Percentiles rank a stretch among this genome's conserved stretches.
These are phyloP conservation scores for Thermophis baileyi DNA, from an alignment of 2,113 vertebrate genomes.

Conservation along the genomic window DNA sequence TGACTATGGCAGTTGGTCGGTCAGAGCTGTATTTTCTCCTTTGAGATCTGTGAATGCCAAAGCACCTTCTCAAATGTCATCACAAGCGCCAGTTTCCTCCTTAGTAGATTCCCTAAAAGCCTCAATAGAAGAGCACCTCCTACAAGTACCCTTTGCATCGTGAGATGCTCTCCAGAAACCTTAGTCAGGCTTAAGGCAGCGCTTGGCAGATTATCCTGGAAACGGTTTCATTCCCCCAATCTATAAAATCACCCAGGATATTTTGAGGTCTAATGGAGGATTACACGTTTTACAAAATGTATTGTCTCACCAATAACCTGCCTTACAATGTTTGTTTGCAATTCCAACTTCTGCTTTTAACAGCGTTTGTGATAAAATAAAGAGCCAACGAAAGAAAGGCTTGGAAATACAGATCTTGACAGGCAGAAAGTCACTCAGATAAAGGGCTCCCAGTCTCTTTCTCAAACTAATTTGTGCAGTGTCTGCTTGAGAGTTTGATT, in stretches of 20 bases:
- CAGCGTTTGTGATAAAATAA: slow-evolving; percentile 4
- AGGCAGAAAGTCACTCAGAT: background rate
- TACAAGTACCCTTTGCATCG: no score
- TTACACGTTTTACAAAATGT: slow-evolving; percentile 15
- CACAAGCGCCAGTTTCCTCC: background rate
- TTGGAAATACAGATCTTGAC: slow-evolving; percentile 1
- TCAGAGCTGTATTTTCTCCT: background rate
- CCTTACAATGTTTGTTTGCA: background rate
- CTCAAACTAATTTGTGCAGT: background rate
- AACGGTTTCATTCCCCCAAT: background rate
- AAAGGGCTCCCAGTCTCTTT: background rate
- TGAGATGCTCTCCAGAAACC: no score
- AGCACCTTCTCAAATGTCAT: background rate
- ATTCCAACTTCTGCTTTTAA: background rate
- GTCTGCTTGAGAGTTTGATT: background rate
- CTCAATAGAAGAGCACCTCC: background rate
- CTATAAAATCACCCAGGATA: background rate
- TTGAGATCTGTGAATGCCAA: background rate
- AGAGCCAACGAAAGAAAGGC: background rate
- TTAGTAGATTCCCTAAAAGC: background rate
- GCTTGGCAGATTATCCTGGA: background rate
- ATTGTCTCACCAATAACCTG: slow-evolving; percentile 7
- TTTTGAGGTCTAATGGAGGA: background rate
- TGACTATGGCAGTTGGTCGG: no score
- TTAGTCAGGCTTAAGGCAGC: background rate